These are phyloP conservation scores for Vandiemenella viatica DNA, from an alignment of 2,888 invertebrate genomes.

Conservation along the genomic window DNA sequence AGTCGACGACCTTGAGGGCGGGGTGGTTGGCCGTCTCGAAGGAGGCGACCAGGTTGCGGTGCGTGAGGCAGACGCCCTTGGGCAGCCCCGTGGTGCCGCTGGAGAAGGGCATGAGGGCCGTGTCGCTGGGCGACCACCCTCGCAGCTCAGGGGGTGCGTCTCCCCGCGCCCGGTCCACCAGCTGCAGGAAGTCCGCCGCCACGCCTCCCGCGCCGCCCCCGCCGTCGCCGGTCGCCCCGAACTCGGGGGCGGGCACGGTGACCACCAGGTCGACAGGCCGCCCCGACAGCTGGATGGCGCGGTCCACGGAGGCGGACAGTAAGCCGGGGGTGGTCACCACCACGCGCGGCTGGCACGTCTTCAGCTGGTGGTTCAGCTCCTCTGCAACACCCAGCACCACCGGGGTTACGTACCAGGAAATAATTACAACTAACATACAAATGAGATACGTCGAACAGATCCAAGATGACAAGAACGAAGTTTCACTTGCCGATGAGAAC, in stretches of 20 bases:
- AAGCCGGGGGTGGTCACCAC: conserved; percentile 23
- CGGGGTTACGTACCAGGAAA: not conserved
- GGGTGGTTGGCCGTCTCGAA: conserved; percentile 34
- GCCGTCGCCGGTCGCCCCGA: too few species aligned
- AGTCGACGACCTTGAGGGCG: not conserved
- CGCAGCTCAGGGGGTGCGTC: not conserved
- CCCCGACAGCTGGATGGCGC: too few species aligned
- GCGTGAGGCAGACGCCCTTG: conserved; percentile 62
- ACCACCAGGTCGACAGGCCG: too few species aligned
- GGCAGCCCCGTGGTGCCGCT: conserved; percentile 70
- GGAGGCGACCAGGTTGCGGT: conserved; percentile 47
- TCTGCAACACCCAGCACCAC: not conserved
- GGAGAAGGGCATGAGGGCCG: conserved; percentile 38
- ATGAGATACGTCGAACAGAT: too few species aligned
- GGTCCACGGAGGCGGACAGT: too few species aligned
- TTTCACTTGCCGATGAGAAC: too few species aligned
- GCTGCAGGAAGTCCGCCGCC: not conserved
- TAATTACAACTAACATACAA: too few species aligned
- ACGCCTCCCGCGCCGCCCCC: not conserved
- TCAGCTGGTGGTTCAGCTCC: not conserved
- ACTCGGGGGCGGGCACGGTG: too few species aligned
- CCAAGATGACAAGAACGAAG: too few species aligned
- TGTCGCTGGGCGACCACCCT: not conserved
- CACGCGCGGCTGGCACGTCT: conserved; percentile 5
- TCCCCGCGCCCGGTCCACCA: not conserved